Percentiles rank a stretch among this genome's conserved stretches.
phyloP scores from a whole-genome alignment of 2,113 vertebrate genomes.

The Anoura caudifer region DNA sequence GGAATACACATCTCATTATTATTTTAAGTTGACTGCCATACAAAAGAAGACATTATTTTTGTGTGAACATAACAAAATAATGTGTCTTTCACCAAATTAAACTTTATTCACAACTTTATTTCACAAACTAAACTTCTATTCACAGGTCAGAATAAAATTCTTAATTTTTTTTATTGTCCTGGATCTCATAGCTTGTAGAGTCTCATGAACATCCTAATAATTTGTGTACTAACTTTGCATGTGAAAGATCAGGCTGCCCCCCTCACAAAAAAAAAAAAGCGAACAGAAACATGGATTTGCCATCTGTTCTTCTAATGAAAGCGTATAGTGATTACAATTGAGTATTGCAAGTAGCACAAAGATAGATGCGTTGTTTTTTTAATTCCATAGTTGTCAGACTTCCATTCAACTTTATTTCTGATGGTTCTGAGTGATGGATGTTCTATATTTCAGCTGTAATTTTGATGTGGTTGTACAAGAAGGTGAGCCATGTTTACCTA shows the following conservation, averaged over 20 bases:
- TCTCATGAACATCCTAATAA: neutral
- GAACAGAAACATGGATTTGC: neutral
- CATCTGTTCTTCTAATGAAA: conserved; percentile 3
- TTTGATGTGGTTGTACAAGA: no score
- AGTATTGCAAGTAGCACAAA: neutral
- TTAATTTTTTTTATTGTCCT: neutral
- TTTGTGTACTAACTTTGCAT: neutral
- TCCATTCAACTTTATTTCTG: no score
- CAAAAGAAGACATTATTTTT: conserved; percentile 20
- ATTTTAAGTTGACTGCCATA: conserved; percentile 32
- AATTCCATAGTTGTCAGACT: no score
- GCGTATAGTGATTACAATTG: neutral
- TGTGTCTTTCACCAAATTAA: neutral
- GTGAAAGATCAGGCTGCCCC: neutral
- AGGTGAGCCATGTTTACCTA: no score
- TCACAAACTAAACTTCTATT: no score
- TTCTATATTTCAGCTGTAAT: no score
- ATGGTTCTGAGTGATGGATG: no score
- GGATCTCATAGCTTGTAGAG: neutral
- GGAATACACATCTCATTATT: conserved; percentile 49
- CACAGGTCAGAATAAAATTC: conserved; percentile 20
- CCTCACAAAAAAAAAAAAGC: neutral
- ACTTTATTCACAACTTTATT: conserved; percentile 32
- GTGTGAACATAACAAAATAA: conserved; percentile 16
- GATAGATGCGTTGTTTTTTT: no score